These are phyloP conservation scores for Ceratina australensis DNA, from an alignment of 1,140 invertebrate genomes.

Conservation along the genomic window DNA sequence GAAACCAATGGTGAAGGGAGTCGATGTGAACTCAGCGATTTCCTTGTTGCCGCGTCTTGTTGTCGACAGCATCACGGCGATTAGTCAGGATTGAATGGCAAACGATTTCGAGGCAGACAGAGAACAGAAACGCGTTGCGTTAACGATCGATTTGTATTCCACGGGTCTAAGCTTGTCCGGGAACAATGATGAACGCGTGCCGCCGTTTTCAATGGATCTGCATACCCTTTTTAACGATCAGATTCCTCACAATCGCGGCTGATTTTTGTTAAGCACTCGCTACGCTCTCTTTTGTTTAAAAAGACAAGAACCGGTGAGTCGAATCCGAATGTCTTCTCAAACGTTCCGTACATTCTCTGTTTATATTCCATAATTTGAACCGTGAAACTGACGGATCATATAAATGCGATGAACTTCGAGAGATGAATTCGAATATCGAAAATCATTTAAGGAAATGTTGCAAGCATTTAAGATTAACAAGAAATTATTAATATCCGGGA, in stretches of 20 bases:
- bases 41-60: neutral
- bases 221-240: constrained; percentile 4
- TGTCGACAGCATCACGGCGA: neutral
- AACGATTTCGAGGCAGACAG: constrained; percentile 11
- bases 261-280: constrained; percentile 4
- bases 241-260: constrained; percentile 16
- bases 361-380: no score
- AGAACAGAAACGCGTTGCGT: constrained; percentile 1
- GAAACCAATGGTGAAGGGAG: no score
- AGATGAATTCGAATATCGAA: no score
- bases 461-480: no score
- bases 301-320: no score
- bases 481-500: no score
- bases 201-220: neutral
- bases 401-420: no score
- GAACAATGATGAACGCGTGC: constrained; percentile 22
- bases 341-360: no score
- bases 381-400: no score
- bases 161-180: neutral
- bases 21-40: neutral
- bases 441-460: no score
- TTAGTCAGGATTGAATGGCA: neutral
- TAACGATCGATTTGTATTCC: constrained; percentile 39
- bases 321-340: no score
- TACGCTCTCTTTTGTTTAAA: no score